A percentile compares a stretch with the other conserved stretches of the same genome.
These are phyloP conservation scores for Xerus rutilus DNA, from an alignment of 2,797 vertebrate species.

Conservation along the genomic window DNA sequence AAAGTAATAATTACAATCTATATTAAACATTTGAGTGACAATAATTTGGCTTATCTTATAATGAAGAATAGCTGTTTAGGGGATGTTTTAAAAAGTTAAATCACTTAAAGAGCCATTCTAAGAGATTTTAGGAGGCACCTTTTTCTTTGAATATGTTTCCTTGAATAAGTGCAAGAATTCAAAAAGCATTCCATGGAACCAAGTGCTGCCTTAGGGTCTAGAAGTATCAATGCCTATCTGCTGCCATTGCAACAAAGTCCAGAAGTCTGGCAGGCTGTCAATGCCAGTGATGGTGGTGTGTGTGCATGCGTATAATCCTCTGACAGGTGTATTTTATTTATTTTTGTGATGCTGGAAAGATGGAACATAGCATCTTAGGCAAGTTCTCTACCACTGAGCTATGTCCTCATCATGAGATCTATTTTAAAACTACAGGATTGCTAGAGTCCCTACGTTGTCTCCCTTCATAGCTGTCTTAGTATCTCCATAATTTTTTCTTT, in stretches of 20 bases:
- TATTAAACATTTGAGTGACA: background rate
- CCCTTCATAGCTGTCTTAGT: background rate
- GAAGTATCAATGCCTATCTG: background rate
- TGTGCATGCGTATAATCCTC: background rate
- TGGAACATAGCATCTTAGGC: background rate
- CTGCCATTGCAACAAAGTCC: background rate
- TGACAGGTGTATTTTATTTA: background rate
- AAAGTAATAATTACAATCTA: slow-evolving; percentile 8
- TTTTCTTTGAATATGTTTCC: background rate
- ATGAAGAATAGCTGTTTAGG: slow-evolving; percentile 20
- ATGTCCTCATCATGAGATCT: too few relatives aligned
- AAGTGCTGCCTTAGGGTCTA: background rate
- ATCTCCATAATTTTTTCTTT: background rate
- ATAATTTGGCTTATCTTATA: slow-evolving; percentile 2
- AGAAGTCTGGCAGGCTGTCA: too few relatives aligned
- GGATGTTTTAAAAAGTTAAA: background rate
- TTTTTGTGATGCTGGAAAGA: background rate
- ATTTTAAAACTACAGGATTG: slow-evolving; percentile 16
- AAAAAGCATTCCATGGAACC: background rate
- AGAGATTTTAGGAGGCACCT: background rate
- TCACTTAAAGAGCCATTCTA: background rate
- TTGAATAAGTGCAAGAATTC: background rate
- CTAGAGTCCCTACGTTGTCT: background rate
- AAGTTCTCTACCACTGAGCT: background rate
- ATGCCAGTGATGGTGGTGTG: background rate